A percentile compares a stretch with the other conserved stretches of the same genome.
phyloP scores from a whole-genome alignment of 2,113 vertebrate species.

The Cettia cetti region DNA sequence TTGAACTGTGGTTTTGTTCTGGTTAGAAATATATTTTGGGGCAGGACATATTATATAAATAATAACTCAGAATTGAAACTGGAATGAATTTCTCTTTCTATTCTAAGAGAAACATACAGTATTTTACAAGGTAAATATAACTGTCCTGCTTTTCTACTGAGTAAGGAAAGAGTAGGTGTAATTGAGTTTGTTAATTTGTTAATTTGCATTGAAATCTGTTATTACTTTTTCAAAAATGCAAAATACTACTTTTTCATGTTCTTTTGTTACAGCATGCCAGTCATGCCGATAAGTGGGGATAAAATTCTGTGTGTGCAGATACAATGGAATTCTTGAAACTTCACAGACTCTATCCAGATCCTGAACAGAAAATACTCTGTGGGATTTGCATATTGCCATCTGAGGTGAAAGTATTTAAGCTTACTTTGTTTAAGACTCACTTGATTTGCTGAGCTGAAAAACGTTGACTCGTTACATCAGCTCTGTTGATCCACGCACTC shows the following conservation, averaged over 20 bases:
- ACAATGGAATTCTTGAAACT: neutral
- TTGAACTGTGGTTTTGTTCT: neutral
- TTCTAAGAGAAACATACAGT: conserved; percentile 24
- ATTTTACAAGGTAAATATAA: conserved; percentile 46
- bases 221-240: conserved; percentile 31
- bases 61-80: neutral
- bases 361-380: neutral
- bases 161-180: conserved; percentile 12
- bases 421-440: neutral
- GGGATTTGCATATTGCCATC: neutral
- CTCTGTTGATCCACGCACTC: neutral
- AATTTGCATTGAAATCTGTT: conserved; percentile 11
- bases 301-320: neutral
- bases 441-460: neutral
- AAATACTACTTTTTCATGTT: conserved; percentile 9
- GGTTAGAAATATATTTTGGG: neutral
- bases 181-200: conserved; percentile 30
- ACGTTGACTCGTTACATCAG: fast-evolving
- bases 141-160: neutral
- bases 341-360: neutral
- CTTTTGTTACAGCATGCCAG: neutral
- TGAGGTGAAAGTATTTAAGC: neutral
- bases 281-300: neutral
- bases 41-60: neutral
- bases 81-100: conserved; percentile 38